phyloP scores from a whole-genome alignment of 2,797 vertebrate species.

The Propithecus perrieri region DNA sequence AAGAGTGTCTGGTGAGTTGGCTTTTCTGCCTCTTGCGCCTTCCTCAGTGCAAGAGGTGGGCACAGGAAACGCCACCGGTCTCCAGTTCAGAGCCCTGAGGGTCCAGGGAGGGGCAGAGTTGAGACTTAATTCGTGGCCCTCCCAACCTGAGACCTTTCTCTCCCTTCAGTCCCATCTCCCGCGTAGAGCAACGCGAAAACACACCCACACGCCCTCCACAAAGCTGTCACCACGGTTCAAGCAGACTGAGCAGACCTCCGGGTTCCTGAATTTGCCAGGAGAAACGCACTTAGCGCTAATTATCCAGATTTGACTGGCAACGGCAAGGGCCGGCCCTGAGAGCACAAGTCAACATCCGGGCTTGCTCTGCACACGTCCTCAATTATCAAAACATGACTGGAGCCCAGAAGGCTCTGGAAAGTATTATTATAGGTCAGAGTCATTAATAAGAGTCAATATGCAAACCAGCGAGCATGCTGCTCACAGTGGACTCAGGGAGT shows the following conservation, averaged over 20 bases:
- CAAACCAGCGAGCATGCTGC: accelerated
- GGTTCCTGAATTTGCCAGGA: accelerated
- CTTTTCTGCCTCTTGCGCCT: neutral
- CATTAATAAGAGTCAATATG: neutral
- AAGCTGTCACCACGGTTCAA: accelerated
- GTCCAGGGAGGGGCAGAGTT: neutral
- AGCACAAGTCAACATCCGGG: neutral
- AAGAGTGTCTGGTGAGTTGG: accelerated
- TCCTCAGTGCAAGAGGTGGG: accelerated
- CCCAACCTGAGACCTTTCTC: neutral
- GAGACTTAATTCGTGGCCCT: no score
- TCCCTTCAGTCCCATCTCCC: neutral
- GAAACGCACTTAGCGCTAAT: accelerated
- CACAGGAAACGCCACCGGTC: accelerated
- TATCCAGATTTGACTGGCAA: accelerated
- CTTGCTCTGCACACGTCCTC: neutral
- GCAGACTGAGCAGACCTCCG: no score
- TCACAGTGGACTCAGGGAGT: accelerated
- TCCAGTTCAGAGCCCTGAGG: accelerated
- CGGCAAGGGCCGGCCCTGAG: accelerated
- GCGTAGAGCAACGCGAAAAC: accelerated
- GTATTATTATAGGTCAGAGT: neutral
- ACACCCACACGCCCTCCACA: no score
- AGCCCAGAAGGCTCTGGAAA: accelerated
- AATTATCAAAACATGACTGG: neutral